Evolutionary conservation across 1,140 invertebrate species (phyloP), one percentile per base, ranked within the genome.

Genomic region (Gryllus bimaculatus): DNA sequence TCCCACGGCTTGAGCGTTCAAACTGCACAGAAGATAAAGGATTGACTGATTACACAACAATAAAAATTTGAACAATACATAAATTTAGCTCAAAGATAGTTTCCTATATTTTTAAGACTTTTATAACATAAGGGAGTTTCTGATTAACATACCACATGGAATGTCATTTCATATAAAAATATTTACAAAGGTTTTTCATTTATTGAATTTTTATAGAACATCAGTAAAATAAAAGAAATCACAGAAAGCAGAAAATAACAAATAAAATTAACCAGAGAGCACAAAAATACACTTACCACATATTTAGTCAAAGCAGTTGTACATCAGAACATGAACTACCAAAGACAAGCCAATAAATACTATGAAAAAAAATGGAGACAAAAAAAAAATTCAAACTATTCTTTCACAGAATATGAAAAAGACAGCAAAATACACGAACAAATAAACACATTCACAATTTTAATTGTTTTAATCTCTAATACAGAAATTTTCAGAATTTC

Each of bases 1-100:
- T 90, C 74, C 85, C 86, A 73, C 89, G 83, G 81, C 85, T 88
- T 0, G 85, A 85, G 26, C 87, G 84, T 83, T 89, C 89, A 82
- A 90, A 90, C 89, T 91, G 83, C n/a, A 81, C 82, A 80, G 15
- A 75, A 10, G 20, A 54, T 48, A n/a, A 15, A 54, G 77, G 18
- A 66, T 66, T 39, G 26, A 39, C 26, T 39, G 26, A 39, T 39
- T 39, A 39, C 26, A 39, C 26, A 39, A 39, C 26, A 39, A 39
- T 39, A 39, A 39, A 39, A 39, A 39, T 39, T 39, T 2, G 26
- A 39, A 39, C 26, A 39, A 39, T 39, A 39, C 26, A 39, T 5
- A 39, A 39, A 39, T 39, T 39, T 39, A 39, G 26, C 26, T 39
- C 26, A 39, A 2, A 39, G n/a, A n/a, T n/a, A n/a, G n/a, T 39